Percentiles rank a stretch among this genome's conserved stretches.
These are phyloP conservation scores for Gymnopithys bicolor DNA, from an alignment of 2,797 vertebrate species.

Conservation along the genomic window DNA sequence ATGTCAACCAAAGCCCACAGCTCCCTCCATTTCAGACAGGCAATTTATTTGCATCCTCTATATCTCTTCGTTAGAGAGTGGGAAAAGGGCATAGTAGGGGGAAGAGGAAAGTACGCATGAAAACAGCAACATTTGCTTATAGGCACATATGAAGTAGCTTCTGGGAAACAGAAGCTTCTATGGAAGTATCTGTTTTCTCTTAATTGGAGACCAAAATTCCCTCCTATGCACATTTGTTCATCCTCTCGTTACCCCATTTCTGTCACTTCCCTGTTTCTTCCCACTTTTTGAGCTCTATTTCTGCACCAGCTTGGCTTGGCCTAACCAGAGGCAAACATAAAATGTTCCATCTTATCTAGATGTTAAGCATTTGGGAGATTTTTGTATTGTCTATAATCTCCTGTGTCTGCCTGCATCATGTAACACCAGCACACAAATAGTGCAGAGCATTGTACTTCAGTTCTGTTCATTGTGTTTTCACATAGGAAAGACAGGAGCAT, in stretches of 20 bases:
- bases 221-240: neutral
- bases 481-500: neutral
- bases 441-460: accelerated
- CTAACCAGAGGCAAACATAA: neutral
- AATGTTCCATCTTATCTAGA: neutral
- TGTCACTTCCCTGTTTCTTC: neutral
- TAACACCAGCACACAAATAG: neutral
- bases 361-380: neutral
- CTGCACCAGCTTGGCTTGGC: neutral
- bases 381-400: neutral
- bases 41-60: neutral
- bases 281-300: neutral
- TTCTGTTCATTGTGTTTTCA: neutral
- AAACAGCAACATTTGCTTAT: neutral
- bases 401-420: neutral
- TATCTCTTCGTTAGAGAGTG: neutral
- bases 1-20: constrained; percentile 67
- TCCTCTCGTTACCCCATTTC: neutral
- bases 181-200: neutral
- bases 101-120: neutral
- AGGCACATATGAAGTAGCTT: neutral
- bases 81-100: neutral
- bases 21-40: neutral
- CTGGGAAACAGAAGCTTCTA: neutral
- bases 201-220: neutral